Evolutionary conservation across 2,888 invertebrate genomes (phyloP), one percentile per base, ranked within the genome.

Genomic region (Hydropsyche betteni): DNA sequence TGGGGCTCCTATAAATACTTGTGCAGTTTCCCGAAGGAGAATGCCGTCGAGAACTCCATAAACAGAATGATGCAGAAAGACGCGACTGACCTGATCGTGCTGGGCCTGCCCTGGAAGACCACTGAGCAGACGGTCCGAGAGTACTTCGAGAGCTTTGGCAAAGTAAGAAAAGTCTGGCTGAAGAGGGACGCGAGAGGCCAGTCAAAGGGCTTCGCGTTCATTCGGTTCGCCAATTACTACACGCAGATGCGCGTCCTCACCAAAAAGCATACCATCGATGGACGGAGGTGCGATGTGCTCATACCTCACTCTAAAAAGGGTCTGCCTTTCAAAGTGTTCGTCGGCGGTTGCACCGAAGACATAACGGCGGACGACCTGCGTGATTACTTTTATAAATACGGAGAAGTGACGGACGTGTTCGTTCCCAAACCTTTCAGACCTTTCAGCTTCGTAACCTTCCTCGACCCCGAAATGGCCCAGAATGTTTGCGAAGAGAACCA

Each of bases 181-280:
- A 98, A 98, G 85, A 94, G 96, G 85, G 96, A 97, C 85, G 91
- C 93, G 8, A 89, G 90, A 44, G 97, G 97, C 68, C 96, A 97
- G 85, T 98, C 98, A 0, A 98, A 98, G 87, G 99, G 99, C 74
- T 99, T 99, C 86, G 99, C 99, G 79, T 99, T 99, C 85, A 97
- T 99, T 79, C 89, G 98, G 81, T 99, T 99, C 87, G 93, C 93
- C 75, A 95, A 95, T 80, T 97, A 97, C 84, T 97, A 98, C 82
- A 94, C 96, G 75, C 99, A 99, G 86, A 92, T 96, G 88, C 91
- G 97, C 83, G 98, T 97, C 68, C 89, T 99, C 79, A 93, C 96
- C 7, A 95, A 97, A 83, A 90, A 97, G 80, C 98, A 98, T 85
- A 94, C 97, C 90, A 98, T 99, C 81, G 98, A 98, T 87, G 98